Conservation (phyloP, 2,797 vertebrate genomes). For the Cryptoprocta ferox region DNA sequence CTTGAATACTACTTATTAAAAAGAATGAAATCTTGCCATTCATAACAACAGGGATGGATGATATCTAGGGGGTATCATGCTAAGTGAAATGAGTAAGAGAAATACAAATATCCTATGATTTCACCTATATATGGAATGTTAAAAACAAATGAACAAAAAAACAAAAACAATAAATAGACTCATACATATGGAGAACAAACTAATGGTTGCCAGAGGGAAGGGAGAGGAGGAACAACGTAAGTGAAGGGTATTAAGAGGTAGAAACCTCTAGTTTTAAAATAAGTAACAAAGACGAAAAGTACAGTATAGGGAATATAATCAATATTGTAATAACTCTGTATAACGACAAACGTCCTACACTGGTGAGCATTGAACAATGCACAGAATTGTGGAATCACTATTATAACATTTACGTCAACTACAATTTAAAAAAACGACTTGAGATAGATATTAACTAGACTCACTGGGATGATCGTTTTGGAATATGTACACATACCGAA, state of each 20-base stretch:
- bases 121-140: neutral
- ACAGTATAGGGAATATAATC: neutral
- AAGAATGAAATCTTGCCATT: neutral
- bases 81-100: neutral
- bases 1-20: neutral
- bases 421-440: neutral
- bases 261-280: neutral
- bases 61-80: neutral
- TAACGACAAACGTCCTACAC: neutral
- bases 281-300: neutral
- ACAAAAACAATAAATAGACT: neutral
- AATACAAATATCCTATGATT: neutral
- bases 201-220: neutral
- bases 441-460: neutral
- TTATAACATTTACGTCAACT: neutral
- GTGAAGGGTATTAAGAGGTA: neutral
- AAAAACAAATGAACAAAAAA: neutral
- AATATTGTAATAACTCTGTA: neutral
- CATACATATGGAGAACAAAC: neutral
- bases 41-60: neutral
- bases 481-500: neutral
- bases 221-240: neutral
- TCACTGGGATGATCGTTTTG: neutral
- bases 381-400: neutral
- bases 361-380: neutral